phyloP scores from a whole-genome alignment of 2,797 vertebrate genomes.

The Pseudotriccus pelzelni region DNA sequence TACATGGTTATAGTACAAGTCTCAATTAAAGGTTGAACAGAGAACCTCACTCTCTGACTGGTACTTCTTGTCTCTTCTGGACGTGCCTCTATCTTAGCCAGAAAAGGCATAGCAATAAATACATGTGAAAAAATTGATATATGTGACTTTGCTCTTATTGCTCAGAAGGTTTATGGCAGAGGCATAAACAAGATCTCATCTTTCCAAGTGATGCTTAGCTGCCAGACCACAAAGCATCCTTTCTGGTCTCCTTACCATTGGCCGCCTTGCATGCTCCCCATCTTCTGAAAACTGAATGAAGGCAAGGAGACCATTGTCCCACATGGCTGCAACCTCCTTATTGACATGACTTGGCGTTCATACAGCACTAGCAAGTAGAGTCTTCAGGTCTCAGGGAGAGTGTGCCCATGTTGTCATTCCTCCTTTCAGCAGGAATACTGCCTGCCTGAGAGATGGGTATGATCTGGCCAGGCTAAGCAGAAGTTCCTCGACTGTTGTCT shows the following conservation, averaged over 20 bases:
- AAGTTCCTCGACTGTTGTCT: slow-evolving; percentile 39
- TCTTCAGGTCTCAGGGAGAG: neutral
- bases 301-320: neutral
- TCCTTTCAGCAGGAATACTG: neutral
- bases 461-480: neutral
- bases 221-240: neutral
- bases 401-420: neutral
- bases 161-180: neutral
- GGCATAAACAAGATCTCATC: neutral
- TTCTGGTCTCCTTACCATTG: neutral
- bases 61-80: neutral
- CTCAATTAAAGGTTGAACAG: neutral
- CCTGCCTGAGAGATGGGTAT: neutral
- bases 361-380: neutral
- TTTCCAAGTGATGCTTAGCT: neutral
- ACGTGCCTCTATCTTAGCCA: neutral
- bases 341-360: neutral
- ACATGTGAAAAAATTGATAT: neutral
- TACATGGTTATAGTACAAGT: neutral
- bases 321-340: neutral
- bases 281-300: neutral
- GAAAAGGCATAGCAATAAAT: neutral
- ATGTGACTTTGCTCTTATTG: neutral
- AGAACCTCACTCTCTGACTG: neutral
- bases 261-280: neutral